phyloP scores from a whole-genome alignment of 2,888 invertebrate species.

The Platycnemis pennipes region DNA sequence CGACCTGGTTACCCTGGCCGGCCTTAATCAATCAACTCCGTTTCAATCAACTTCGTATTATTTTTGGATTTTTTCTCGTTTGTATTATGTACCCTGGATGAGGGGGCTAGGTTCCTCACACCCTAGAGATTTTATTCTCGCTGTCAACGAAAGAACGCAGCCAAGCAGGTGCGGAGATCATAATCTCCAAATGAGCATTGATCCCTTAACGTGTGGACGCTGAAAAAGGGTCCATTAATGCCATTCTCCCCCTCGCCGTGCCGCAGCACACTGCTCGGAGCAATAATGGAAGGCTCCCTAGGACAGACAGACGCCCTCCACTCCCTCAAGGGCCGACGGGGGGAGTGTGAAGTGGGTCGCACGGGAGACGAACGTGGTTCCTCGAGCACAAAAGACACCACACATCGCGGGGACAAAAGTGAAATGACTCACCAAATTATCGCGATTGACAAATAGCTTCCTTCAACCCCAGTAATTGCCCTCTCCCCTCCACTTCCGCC shows the following conservation, averaged over 20 bases:
- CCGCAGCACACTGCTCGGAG: neutral
- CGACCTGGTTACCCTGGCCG: too few relatives aligned
- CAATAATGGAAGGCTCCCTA: neutral
- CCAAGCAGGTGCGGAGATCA: neutral
- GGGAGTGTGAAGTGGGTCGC: conserved; percentile 1
- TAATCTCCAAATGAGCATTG: neutral
- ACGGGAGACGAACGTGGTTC: neutral
- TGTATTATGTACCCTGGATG: too few relatives aligned
- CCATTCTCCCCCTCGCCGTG: neutral
- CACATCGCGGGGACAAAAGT: neutral
- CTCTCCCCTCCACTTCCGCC: neutral
- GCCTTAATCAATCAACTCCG: too few relatives aligned
- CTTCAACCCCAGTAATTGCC: neutral
- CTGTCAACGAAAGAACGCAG: neutral
- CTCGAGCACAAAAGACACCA: neutral
- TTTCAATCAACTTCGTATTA: too few relatives aligned
- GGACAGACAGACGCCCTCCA: neutral
- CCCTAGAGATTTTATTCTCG: too few relatives aligned
- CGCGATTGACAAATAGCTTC: neutral
- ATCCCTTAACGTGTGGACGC: neutral
- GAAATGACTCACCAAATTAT: neutral
- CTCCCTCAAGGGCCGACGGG: neutral
- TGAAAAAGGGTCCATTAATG: neutral
- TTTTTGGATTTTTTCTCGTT: too few relatives aligned
- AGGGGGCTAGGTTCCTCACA: too few relatives aligned